Evolutionary conservation across 2,888 invertebrate genomes (phyloP).

Genomic region (Cosmorhoe ocellata): DNA sequence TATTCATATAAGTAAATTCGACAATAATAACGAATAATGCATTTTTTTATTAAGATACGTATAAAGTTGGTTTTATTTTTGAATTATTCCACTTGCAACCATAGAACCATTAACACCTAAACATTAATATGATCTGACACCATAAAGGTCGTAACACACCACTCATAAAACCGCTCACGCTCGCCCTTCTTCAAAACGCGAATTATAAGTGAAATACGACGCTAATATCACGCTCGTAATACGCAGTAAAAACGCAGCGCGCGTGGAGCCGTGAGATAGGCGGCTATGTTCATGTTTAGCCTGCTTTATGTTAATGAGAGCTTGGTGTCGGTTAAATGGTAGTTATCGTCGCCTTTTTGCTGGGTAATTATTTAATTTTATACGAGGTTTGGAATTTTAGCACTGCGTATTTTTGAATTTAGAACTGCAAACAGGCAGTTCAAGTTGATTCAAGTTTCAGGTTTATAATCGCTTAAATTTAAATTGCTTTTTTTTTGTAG

Average conservation of each 20-base stretch:
- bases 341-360: slow-evolving; percentile 36
- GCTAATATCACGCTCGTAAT: slow-evolving; percentile 63
- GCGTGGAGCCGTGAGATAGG: slow-evolving; percentile 61
- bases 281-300: slow-evolving; percentile 47
- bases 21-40: too few species aligned
- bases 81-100: too few species aligned
- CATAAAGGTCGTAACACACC: slow-evolving; percentile 39
- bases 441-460: too few species aligned
- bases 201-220: slow-evolving; percentile 62
- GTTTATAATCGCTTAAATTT: too few species aligned
- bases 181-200: slow-evolving; percentile 48
- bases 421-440: not conserved
- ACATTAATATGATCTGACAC: slow-evolving; percentile 6
- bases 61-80: not conserved
- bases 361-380: slow-evolving; percentile 28
- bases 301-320: slow-evolving; percentile 52
- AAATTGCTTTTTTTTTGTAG: too few species aligned
- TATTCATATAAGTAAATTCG: not conserved
- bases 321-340: slow-evolving; percentile 41
- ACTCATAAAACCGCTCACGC: slow-evolving; percentile 42
- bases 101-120: slow-evolving; percentile 11
- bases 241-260: slow-evolving; percentile 63
- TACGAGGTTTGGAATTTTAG: slow-evolving; percentile 7
- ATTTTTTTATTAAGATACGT: not conserved
- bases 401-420: not conserved